Conservation (phyloP, 2,888 invertebrate genomes). For the Hofmannophila pseudospretella region DNA sequence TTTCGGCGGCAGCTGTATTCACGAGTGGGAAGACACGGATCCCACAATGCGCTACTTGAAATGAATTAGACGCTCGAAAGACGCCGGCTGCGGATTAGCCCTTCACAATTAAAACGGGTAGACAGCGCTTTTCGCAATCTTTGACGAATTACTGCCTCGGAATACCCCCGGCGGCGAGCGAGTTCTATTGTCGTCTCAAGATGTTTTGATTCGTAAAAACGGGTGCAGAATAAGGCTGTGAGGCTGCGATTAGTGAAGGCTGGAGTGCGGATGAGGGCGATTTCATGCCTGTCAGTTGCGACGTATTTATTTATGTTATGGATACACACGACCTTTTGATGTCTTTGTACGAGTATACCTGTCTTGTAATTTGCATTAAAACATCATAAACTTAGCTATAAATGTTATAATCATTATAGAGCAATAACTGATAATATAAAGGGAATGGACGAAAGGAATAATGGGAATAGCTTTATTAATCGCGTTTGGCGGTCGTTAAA, state of each 20-base stretch:
- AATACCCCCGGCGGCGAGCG: slow-evolving; percentile 37
- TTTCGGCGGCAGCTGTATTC: slow-evolving; percentile 37
- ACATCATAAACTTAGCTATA: neutral
- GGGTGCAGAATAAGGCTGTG: slow-evolving; percentile 20
- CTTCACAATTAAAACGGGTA: slow-evolving; percentile 54
- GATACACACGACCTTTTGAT: slow-evolving; percentile 3
- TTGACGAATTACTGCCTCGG: slow-evolving; percentile 29
- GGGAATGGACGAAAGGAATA: slow-evolving; percentile 1
- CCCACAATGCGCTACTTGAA: slow-evolving; percentile 55
- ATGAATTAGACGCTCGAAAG: slow-evolving; percentile 60
- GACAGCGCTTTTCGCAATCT: slow-evolving; percentile 37
- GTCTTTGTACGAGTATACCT: neutral
- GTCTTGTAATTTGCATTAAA: neutral
- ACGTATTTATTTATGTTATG: slow-evolving; percentile 2
- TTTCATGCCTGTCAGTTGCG: slow-evolving; percentile 32
- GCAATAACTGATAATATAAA: neutral
- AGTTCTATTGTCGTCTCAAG: slow-evolving; percentile 33
- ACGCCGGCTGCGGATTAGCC: slow-evolving; percentile 47
- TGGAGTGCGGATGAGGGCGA: slow-evolving; percentile 14
- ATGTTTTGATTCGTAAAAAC: slow-evolving; percentile 40
- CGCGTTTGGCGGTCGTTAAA: slow-evolving; percentile 36
- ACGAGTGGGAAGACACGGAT: slow-evolving; percentile 22
- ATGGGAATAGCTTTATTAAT: slow-evolving; percentile 22
- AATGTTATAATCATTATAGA: slow-evolving; percentile 4
- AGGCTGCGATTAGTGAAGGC: slow-evolving; percentile 18